phyloP scores from a whole-genome alignment of 2,113 vertebrate species.

The Henicopernis longicauda region DNA sequence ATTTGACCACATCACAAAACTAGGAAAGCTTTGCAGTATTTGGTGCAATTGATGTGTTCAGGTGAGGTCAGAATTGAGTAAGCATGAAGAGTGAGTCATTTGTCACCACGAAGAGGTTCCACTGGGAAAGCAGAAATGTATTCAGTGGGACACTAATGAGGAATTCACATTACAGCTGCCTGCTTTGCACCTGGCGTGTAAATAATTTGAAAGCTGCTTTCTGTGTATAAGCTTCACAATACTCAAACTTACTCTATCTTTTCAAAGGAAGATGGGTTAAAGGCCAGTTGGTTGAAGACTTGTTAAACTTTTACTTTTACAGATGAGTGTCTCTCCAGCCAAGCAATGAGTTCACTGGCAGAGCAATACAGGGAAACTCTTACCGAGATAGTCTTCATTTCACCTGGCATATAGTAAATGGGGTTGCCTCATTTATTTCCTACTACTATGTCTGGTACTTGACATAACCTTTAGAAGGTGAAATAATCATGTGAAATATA shows the following conservation, averaged over 20 bases:
- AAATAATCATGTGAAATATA: constrained; percentile 19
- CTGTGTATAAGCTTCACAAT: neutral
- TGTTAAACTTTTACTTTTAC: neutral
- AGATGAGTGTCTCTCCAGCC: neutral
- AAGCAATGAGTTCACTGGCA: neutral
- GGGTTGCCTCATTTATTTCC: constrained; percentile 22
- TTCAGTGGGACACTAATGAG: constrained; percentile 6
- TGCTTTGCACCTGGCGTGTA: constrained; percentile 9
- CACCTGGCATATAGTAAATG: neutral
- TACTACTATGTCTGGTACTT: neutral
- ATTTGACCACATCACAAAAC: constrained; percentile 44
- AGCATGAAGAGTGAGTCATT: constrained; percentile 22
- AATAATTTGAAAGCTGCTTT: constrained; percentile 28
- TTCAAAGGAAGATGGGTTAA: neutral
- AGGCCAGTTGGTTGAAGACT: neutral
- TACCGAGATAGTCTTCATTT: neutral
- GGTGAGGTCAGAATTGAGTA: constrained; percentile 46
- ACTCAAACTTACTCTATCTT: neutral
- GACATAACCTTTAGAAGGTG: constrained; percentile 21
- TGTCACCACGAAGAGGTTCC: constrained; percentile 39
- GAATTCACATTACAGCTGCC: constrained; percentile 2
- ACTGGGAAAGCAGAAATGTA: constrained; percentile 11
- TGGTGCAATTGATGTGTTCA: constrained; percentile 29
- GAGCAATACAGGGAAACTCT: neutral
- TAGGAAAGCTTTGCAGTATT: constrained; percentile 6